A percentile compares a stretch with the other conserved stretches of the same genome.
phyloP scores from a whole-genome alignment of 1,140 invertebrate species.

The Thaumetopoea pityocampa region DNA sequence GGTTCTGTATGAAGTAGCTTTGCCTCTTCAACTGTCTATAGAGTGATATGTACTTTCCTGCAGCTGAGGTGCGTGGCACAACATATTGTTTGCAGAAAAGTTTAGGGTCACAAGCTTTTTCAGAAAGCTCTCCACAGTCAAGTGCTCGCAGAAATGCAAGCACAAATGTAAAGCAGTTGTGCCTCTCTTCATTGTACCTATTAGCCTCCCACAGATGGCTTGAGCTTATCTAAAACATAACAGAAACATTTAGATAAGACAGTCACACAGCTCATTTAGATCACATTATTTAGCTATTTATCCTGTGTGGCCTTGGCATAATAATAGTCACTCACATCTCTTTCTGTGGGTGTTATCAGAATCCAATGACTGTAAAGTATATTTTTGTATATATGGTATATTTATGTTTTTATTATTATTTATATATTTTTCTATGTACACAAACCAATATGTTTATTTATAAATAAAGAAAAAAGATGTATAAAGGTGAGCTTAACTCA shows the following conservation, averaged over 20 bases:
- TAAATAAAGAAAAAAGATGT: too few species aligned
- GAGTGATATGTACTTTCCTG: conserved; percentile 88
- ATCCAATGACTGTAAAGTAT: too few species aligned
- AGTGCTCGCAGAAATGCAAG: conserved; percentile 83
- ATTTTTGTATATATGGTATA: too few species aligned
- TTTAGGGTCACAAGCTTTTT: conserved; percentile 79
- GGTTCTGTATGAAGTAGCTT: conserved; percentile 65
- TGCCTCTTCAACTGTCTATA: conserved; percentile 81
- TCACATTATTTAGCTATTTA: too few species aligned
- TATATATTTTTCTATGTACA: too few species aligned
- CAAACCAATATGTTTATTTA: too few species aligned
- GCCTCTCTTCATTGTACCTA: conserved; percentile 82
- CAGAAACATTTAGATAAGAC: conserved; percentile 11
- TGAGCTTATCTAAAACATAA: conserved; percentile 72
- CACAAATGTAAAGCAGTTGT: conserved; percentile 90
- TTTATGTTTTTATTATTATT: too few species aligned
- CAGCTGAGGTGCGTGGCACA: conserved; percentile 83
- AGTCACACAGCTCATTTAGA: too few species aligned
- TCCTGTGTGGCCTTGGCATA: too few species aligned
- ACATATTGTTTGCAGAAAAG: conserved; percentile 87
- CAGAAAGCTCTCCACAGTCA: conserved; percentile 79
- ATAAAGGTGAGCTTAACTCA: too few species aligned
- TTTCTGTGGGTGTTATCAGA: too few species aligned
- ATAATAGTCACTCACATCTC: too few species aligned
- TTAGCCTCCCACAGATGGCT: conserved; percentile 81